These are phyloP conservation scores for Nudaria mundana DNA, from an alignment of 2,888 invertebrate genomes.

Conservation along the genomic window DNA sequence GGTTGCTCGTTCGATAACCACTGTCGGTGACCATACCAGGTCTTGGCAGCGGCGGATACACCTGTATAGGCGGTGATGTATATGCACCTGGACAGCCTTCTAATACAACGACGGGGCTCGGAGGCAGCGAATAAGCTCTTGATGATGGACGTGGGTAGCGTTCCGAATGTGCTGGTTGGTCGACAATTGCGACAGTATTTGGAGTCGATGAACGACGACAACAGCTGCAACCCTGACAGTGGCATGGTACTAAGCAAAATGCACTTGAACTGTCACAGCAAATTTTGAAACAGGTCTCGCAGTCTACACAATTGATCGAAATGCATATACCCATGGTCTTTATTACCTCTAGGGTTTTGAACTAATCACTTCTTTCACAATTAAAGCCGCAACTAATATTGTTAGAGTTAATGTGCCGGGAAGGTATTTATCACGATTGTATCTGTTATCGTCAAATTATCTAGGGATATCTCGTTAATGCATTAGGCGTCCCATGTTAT, in stretches of 20 bases:
- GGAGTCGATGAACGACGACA: not conserved
- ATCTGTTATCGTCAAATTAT: not conserved
- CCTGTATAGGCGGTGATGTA: not conserved
- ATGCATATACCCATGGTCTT: slow-evolving; percentile 2
- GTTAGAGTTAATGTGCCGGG: not conserved
- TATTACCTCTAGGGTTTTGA: too few relatives aligned
- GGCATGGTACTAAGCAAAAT: not conserved
- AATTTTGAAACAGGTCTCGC: not conserved
- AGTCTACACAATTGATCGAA: not conserved
- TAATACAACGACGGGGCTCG: not conserved
- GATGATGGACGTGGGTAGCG: not conserved
- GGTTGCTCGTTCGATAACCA: not conserved
- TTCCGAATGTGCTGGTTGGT: not conserved
- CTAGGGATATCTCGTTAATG: not conserved
- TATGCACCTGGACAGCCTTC: not conserved
- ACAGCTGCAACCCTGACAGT: not conserved
- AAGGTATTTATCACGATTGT: not conserved
- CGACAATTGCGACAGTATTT: not conserved
- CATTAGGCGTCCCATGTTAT: not conserved
- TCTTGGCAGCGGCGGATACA: not conserved
- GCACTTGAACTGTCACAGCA: not conserved
- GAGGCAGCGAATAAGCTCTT: not conserved
- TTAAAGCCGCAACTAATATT: not conserved
- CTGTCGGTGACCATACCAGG: not conserved
- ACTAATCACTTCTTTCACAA: not conserved